Conservation (phyloP, 2,113 vertebrate genomes). For the Sardina pilchardus region DNA sequence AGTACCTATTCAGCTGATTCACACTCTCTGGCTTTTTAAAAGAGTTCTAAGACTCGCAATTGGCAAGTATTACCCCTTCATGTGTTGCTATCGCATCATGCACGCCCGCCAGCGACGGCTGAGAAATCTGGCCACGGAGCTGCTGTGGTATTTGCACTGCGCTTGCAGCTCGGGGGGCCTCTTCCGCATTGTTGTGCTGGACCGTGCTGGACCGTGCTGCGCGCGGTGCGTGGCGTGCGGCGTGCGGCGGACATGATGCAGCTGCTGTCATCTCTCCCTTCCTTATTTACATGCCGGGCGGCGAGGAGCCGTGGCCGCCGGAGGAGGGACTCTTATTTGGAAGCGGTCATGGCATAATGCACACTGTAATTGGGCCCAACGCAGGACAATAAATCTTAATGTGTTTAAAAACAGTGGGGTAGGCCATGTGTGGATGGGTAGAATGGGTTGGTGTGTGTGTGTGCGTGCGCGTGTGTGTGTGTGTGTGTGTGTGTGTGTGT, state of each 20-base stretch:
- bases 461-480: constrained; percentile 14
- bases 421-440: not conserved
- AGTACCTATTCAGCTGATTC: not conserved
- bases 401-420: constrained; percentile 38
- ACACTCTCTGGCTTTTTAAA: no score
- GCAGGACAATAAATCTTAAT: constrained; percentile 56
- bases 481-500: constrained; percentile 7
- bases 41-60: not conserved
- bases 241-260: constrained; percentile 48
- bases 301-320: constrained; percentile 52
- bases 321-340: constrained; percentile 53
- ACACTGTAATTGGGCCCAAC: constrained; percentile 59
- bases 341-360: constrained; percentile 54
- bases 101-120: not conserved
- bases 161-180: constrained; percentile 20
- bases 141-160: constrained; percentile 30
- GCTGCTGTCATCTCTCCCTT: constrained; percentile 52
- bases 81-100: not conserved
- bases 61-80: not conserved
- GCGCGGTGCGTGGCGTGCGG: no score
- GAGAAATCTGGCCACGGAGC: not conserved
- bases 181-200: not conserved
- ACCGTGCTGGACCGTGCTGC: no score
- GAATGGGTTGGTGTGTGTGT: not conserved
- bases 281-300: constrained; percentile 50